Evolutionary conservation across 2,888 invertebrate species (phyloP), one percentile per base, ranked within the genome.

Genomic region (Lasius fuliginosus): DNA sequence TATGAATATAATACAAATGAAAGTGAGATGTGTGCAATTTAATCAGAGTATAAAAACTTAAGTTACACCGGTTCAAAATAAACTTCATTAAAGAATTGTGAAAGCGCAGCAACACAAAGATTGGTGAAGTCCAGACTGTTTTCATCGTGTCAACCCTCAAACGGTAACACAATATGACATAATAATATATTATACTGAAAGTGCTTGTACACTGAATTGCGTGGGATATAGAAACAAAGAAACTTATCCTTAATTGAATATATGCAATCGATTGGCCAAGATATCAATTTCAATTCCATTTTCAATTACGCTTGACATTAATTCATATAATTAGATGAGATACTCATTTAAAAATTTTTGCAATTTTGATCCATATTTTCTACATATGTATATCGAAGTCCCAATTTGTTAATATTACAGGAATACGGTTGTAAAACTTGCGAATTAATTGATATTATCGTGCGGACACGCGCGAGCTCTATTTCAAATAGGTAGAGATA

Each of bases 51-150:
- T 56, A 36, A 53, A 67, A 56, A 53, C 40, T 27, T 67, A 67
- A 40, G 40, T 15, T 11, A 23, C 3, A 27, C 36, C 8, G 18
- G 18, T 67, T 27, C 8, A 77, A 67, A 67, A 53, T 76, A 53
- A 46, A 56, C 8, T 56, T 42, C 12, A 62, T 62, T 27, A 67
- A 53, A 65, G 12, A n/a, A 65, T 76, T 27, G 12, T 23, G 27
- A 40, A 77, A 67, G n/a, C n/a, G 40, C 40, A 56, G 53, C 40
- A 36, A 65, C n/a, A 9, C 53, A 12, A 76, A 76, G 40, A n/a
- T 67, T 40, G 40, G 40, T 4, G 40, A 58, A 27, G 8, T 15
- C 15, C 33, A 46, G 15, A 1, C 33, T 30, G 11, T 8, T 40
- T 40, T 11, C 11, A 4, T 33, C 15, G 23, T 23, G n/a, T n/a